Base-by-base conservation (phyloP, 2,888 invertebrate species). In the Elegia similella region DNA sequence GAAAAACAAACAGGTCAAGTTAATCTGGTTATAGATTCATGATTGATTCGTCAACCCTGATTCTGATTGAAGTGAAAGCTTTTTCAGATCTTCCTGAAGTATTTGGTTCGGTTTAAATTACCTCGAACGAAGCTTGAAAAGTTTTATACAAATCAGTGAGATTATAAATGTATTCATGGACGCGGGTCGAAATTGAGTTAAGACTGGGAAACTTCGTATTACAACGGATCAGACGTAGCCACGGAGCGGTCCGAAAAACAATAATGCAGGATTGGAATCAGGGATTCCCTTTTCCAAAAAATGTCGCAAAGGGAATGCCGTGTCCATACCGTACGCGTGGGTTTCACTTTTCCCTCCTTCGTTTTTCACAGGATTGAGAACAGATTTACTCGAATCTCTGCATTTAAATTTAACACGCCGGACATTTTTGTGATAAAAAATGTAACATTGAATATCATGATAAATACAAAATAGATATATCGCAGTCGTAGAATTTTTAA, bases 401-500 rank as follows among this genome's bases (percentile, higher is more conserved):
- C 38, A 42, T 52, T 42, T 13, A 34, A n/a, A 23, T 52, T 8
- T 29, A 42, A 16, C 16, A 52, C 1, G 46, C n/a, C 38, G n/a
- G 3, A 12, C n/a, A 12, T 38, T 38, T 38, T 38, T 38, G n/a
- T 2, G 17, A 2, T 17, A 44, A 38, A 38, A 12, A 38, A 38
- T 38, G n/a, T 2, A 38, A 38, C 38, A 38, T 38, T 38, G 23
- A 46, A 46, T 7, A 23, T 23, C n/a, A 10, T 10, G 17, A 3
- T 23, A 16, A 55, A 57, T 59, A 12, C 38, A 12, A 55, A 42
- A 55, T 58, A 56, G 56, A 30, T 48, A 38, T 32, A 44, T 34
- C 53, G 56, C 47, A 42, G 47, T 56, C 17, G 48, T 53, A 55
- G 60, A 52, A 65, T 66, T 67, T 63, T 70, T 65, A 62, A 67